These are phyloP conservation scores for Latrodectus geometricus DNA, from an alignment of 1,140 invertebrate species.

Conservation along the genomic window DNA sequence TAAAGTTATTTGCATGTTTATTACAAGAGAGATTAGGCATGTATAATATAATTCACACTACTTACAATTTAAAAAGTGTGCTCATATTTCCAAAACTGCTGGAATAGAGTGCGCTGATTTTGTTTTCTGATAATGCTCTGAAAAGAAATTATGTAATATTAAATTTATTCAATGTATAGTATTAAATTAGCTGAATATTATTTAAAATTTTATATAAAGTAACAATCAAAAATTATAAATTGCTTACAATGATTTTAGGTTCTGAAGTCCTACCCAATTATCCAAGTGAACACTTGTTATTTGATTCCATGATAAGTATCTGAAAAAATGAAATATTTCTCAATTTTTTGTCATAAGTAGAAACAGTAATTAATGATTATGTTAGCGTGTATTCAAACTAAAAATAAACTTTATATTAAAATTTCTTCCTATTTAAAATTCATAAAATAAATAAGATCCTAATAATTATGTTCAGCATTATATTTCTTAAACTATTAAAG, in stretches of 20 bases:
- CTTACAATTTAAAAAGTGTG: slow-evolving; percentile 39
- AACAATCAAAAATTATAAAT: background rate
- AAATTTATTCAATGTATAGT: background rate
- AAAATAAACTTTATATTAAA: too few species aligned
- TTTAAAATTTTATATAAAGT: background rate
- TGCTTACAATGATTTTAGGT: slow-evolving; percentile 34
- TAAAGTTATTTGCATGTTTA: too few species aligned
- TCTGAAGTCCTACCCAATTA: slow-evolving; percentile 20
- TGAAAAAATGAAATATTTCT: slow-evolving; percentile 10
- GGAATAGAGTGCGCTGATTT: background rate
- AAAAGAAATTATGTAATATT: background rate
- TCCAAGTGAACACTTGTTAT: slow-evolving; percentile 1
- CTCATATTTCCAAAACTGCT: slow-evolving; percentile 43
- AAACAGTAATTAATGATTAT: too few species aligned
- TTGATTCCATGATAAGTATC: slow-evolving; percentile 38
- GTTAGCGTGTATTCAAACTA: too few species aligned
- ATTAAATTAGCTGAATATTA: background rate
- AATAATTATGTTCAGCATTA: too few species aligned
- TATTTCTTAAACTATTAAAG: too few species aligned
- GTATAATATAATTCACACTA: background rate
- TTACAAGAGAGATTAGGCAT: too few species aligned
- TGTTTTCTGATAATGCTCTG: slow-evolving; percentile 38
- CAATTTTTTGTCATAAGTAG: background rate
- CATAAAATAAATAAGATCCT: too few species aligned
- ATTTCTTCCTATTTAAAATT: too few species aligned